Evolutionary conservation across 2,888 invertebrate species (phyloP).

Genomic region (Cheilosia grossa): DNA sequence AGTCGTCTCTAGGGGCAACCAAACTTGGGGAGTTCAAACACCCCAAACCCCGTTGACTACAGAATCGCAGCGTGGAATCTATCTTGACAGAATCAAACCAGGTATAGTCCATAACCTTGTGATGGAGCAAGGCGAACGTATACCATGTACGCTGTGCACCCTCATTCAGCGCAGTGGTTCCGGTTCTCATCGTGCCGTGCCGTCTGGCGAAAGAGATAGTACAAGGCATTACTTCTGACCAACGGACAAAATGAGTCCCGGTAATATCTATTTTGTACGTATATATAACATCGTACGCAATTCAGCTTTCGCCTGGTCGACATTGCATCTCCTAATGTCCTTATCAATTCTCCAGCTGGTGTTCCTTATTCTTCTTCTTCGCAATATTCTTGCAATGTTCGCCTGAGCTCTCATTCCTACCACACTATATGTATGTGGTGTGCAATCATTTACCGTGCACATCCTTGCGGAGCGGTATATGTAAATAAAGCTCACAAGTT

Average conservation of each 20-base stretch:
- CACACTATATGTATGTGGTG: conserved; percentile 5
- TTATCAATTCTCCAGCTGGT: conserved; percentile 71
- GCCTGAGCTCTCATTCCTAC: conserved; percentile 1
- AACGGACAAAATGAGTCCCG: conserved; percentile 31
- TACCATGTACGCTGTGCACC: conserved; percentile 28
- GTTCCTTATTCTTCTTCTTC: conserved; percentile 71
- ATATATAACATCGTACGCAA: conserved; percentile 29
- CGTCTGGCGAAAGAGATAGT: conserved; percentile 61
- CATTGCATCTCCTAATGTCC: conserved; percentile 68
- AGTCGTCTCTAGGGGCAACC: conserved; percentile 37
- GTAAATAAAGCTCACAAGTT: conserved; percentile 69
- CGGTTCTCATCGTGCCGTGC: conserved; percentile 50
- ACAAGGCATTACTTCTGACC: conserved; percentile 62
- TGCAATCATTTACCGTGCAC: conserved; percentile 62
- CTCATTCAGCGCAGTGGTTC: conserved; percentile 14
- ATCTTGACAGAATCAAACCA: conserved; percentile 63
- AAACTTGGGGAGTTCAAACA: conserved; percentile 16
- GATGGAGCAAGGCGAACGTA: conserved; percentile 17
- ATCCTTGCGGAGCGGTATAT: conserved; percentile 67
- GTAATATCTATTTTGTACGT: conserved; percentile 41
- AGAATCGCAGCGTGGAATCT: conserved; percentile 61
- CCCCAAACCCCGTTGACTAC: conserved; percentile 47
- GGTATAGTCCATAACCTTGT: conserved; percentile 37
- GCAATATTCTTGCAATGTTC: conserved; percentile 38
- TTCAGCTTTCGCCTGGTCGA: conserved; percentile 60